Evolutionary conservation across 2,888 invertebrate species (phyloP), one percentile per base, ranked within the genome.

Genomic region (Agonopterix alstromeriana): DNA sequence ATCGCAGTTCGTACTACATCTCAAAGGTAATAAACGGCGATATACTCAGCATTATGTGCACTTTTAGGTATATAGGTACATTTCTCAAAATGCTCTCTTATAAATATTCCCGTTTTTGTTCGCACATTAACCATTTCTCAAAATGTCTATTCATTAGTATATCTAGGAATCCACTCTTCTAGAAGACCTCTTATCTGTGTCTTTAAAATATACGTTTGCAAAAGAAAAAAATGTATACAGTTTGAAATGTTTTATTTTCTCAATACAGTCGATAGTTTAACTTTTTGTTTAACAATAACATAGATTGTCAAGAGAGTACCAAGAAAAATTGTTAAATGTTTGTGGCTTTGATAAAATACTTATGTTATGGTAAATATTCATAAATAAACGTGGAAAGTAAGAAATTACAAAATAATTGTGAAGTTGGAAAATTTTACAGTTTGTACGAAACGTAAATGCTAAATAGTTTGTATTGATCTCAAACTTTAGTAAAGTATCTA

Each of bases 241-340:
- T 64, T 65, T 61, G 67, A 65, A 73, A 67, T 70, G 69, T 73
- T 82, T 80, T 76, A 80, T 76, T 82, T 70, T 76, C 62, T 73
- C 70, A 79, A 73, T 78, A 79, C 71, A 77, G 70, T 73, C 63
- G 71, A 77, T 67, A 76, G 60, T 65, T 70, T 67, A 55, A 60
- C 58, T 35, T 45, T 12, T 45, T 42, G 36, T 52, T 50, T 48
- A 52, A 52, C 52, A 52, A 48, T 46, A 48, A 43, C 36, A 35
- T 49, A 36, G 38, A 47, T 46, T 46, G 44, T 49, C 35, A 50
- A 46, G 42, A n/a, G 45, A n/a, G 46, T 43, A 44, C 7, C 12
- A 11, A 43, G 35, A 44, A 36, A 51, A 51, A 46, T n/a, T 27
- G 12, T 11, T 35, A 5, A 10, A 42, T 43, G 45, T 46, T 51